These are phyloP conservation scores for Oreotrochilus melanogaster DNA, from an alignment of 2,113 vertebrate genomes.

Conservation along the genomic window DNA sequence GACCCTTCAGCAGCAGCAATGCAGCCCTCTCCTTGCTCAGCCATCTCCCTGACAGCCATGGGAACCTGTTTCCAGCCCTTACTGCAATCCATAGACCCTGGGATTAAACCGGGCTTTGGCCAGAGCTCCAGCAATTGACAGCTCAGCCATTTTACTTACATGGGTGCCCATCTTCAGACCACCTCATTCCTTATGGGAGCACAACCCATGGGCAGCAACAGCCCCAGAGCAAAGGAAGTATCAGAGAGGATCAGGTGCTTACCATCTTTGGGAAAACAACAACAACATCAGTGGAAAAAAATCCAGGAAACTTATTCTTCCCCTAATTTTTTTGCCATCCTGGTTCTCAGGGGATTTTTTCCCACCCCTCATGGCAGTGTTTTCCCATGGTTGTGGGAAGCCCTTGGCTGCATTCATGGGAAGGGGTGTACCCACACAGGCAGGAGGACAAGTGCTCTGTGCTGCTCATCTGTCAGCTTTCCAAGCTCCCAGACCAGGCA, in stretches of 20 bases:
- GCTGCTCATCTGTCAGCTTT: rapidly evolving
- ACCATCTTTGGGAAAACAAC: background rate
- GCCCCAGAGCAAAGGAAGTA: rapidly evolving
- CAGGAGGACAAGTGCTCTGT: too few relatives aligned
- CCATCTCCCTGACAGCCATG: rapidly evolving
- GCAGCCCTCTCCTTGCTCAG: too few relatives aligned
- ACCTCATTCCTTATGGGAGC: rapidly evolving
- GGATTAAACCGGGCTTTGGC: rapidly evolving
- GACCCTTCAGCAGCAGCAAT: background rate
- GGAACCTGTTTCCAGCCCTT: rapidly evolving
- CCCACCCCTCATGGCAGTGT: rapidly evolving
- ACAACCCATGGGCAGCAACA: rapidly evolving
- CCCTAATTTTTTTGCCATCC: background rate
- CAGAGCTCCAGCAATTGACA: rapidly evolving
- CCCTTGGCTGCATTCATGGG: background rate
- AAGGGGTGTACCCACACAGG: background rate
- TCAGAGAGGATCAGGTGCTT: rapidly evolving
- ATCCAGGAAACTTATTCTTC: background rate
- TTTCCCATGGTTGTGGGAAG: rapidly evolving
- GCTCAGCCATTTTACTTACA: rapidly evolving
- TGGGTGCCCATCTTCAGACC: rapidly evolving
- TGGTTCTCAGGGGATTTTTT: too few relatives aligned
- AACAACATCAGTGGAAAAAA: rapidly evolving
- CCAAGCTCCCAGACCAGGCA: background rate
- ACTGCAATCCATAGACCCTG: rapidly evolving